Conservation (phyloP, 35 echinoderm and acorn worm genomes). For the Holothuria glaberrima region DNA sequence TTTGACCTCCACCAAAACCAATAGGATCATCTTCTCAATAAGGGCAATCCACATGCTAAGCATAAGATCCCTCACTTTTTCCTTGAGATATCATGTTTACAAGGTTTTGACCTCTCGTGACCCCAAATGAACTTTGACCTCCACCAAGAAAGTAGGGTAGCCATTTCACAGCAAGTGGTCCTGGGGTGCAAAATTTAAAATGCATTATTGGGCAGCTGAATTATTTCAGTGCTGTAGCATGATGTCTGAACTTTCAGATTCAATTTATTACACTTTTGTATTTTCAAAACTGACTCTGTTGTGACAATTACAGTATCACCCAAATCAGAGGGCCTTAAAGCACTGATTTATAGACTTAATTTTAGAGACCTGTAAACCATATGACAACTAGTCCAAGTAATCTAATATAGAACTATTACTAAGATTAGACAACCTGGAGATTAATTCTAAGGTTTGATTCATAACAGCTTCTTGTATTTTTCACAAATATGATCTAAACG, state of each 20-base stretch:
- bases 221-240: not conserved
- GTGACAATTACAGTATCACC: not conserved
- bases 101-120: too few species aligned
- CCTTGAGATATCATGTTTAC: too few species aligned
- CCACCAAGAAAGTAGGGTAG: too few species aligned
- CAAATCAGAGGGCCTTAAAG: not conserved
- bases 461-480: constrained; percentile 4
- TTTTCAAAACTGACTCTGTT: not conserved
- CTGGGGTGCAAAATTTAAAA: not conserved
- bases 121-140: too few species aligned
- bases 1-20: too few species aligned
- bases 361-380: constrained; percentile 1
- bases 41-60: too few species aligned
- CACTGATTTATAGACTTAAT: not conserved
- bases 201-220: not conserved
- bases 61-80: too few species aligned
- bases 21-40: too few species aligned
- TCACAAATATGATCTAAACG: constrained; percentile 1
- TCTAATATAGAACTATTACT: not conserved
- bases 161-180: not conserved
- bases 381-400: not conserved
- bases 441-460: not conserved
- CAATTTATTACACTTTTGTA: not conserved
- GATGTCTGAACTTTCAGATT: not conserved
- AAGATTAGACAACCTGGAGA: not conserved